Base-by-base conservation (phyloP, 2,797 vertebrate genomes). In the Semotilus atromaculatus region DNA sequence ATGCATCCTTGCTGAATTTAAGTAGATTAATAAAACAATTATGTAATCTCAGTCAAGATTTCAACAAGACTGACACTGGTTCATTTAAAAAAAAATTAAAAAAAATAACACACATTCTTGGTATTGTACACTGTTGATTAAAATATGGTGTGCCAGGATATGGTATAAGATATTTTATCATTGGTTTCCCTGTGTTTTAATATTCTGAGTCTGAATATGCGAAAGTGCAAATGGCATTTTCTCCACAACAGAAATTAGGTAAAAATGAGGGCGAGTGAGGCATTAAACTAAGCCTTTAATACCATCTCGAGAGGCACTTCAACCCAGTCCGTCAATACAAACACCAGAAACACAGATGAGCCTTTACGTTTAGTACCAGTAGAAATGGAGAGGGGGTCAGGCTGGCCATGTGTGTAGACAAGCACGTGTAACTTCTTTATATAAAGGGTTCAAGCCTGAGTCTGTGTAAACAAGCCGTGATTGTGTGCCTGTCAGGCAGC, bases 381-480 rank as follows among this genome's bases (percentile, higher is more conserved):
- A 13, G 66, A 55, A 31, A 55, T 7, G 1, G 14, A 19, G 71
- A n/a, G 36, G 23, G 34, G 53, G 55, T 40, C 55, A 77, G 16
- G 74, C 53, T 40, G 21, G 31, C 29, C 55, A 34, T 48, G 60
- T 66, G 58, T 66, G 16, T 6, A 23, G 38, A 53, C 23, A 75
- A 31, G 68, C 80, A 62, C 4, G 0, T n/a, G 38, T 11, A 31
- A 60, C 60, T 75, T 67, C 68, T 66, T 51, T 75, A 75, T 29
- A 75, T 67, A 16, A 83, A 29, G 16, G 71, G 58, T 66, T 62
- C 58, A 38, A 66, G 58, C 23, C 18, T 8, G 71, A 51, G 10
- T 43, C 81, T 5, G 40, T 66, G 60, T 83, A 75, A 75, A 83
- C 72, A 83, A 83, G 81, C 71, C 2, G 58, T 66, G 71, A 75